Base-by-base conservation (phyloP, 1,140 invertebrate genomes). In the Stegodyphus mimosarum region DNA sequence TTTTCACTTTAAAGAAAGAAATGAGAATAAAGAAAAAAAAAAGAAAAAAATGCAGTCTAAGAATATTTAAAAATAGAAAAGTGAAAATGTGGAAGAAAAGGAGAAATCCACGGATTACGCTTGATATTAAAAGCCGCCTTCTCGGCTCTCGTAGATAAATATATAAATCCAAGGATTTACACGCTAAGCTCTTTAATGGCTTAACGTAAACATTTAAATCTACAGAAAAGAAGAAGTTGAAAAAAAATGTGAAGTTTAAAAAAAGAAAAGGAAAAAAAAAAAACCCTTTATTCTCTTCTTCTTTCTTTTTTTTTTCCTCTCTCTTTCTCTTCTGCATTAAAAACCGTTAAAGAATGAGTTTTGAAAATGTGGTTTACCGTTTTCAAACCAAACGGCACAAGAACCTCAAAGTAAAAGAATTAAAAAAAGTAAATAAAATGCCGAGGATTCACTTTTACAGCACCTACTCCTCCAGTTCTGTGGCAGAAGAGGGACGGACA, bases 181-280 rank as follows among this genome's bases (percentile, higher is more conserved):
- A 70, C 52, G 66, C 50, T 75, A 84, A 84, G 72, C 81, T 84
- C 81, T 75, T 83, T 84, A 84, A 84, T 84, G 72, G 81, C 81
- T 84, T 84, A 83, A 75, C 72, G 72, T 84, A 75, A 84, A 84
- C 71, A 84, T 76, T 84, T 75, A 84, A 84, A 84, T 70, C 81
- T 83, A 49, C 55, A 49, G 63, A 74, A 74, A 55, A 66, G 33
- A n/a, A 53, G 17, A 18, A 52, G 13, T 18, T 6, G 66, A 75
- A 69, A 84, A 80, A 75, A 86, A 18, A 48, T 13, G 7, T 48
- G 13, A 33, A 60, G 17, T 49, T 10, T 9, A 17, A 5, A 48
- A 49, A 17, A 7, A 63, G 11, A 78, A 49, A 17, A 9, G n/a
- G 11, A 78, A 86, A 73, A 72, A 73, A 84, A 52, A 84, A 74